Percentiles rank a stretch among this genome's conserved stretches.
Evolutionary conservation across 2,113 vertebrate genomes (phyloP).

Genomic region (Corythornis cristatus): DNA sequence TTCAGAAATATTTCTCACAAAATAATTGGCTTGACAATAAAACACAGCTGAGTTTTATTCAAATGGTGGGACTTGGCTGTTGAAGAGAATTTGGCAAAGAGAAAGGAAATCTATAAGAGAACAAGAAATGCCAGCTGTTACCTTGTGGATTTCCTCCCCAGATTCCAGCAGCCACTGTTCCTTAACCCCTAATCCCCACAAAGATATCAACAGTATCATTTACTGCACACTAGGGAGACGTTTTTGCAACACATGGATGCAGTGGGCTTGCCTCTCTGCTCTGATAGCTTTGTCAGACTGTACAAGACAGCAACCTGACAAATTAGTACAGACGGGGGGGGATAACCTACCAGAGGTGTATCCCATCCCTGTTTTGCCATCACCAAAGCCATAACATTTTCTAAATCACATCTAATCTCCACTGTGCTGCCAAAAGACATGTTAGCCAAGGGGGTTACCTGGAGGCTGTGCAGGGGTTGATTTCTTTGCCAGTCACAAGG

Average conservation of each 20-base stretch:
- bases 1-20: background rate
- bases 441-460: background rate
- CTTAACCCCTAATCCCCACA: background rate
- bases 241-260: background rate
- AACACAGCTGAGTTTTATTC: conserved; percentile 1
- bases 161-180: background rate
- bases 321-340: background rate
- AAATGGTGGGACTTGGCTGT: background rate
- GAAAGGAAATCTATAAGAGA: conserved; percentile 27
- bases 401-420: background rate
- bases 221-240: background rate
- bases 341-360: background rate
- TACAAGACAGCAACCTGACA: background rate
- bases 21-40: conserved; percentile 12
- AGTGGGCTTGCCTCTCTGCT: background rate
- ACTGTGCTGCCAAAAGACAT: conserved; percentile 10
- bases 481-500: background rate
- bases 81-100: background rate
- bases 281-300: background rate
- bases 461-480: background rate
- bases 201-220: background rate
- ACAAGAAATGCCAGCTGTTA: conserved; percentile 13
- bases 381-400: background rate
- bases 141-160: background rate
- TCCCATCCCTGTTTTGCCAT: background rate